Evolutionary conservation across 2,888 invertebrate species (phyloP), one percentile per base, ranked within the genome.

Genomic region (Taphrorychus bicolor): DNA sequence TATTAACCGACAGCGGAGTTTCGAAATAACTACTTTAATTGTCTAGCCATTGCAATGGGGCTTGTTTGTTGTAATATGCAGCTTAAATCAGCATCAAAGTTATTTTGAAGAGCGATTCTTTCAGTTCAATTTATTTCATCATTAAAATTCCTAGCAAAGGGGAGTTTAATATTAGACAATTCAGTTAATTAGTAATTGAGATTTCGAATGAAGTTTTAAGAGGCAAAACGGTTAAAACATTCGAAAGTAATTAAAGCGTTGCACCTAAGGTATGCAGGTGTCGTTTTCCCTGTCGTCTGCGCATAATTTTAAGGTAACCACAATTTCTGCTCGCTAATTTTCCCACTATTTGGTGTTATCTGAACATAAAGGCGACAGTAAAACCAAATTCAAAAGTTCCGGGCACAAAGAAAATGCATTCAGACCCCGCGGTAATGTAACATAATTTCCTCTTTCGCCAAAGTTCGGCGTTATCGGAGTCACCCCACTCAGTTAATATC

Each of bases 331-430:
- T 49, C 52, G 48, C 42, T 52, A 60, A 60, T 60, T 60, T 60
- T 52, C 24, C 16, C 18, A 19, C 52, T 19, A 21, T 48, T 60
- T 40, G 51, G 49, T 22, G 40, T 58, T 58, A 58, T 60, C 60
- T 60, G 23, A 53, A 41, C 21, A 53, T 54, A 59, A 59, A 58
- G 57, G 41, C 48, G 57, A 48, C 40, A 41, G 22, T 63, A 51
- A 63, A 57, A 51, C 51, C 54, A 41, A 66, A 54, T 56, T 59
- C 54, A 58, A 64, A 64, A 41, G 51, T 45, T 21, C 45, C 7
- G n/a, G 32, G 56, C 17, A 59, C 48, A 54, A 66, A 66, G 65
- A 66, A 64, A 53, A 53, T 52, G 53, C 59, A 65, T 59, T 53
- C 48, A 32, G 45, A 45, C 53, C 58, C 53, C 45, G 23, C 24